Conservation (phyloP, 2,888 invertebrate genomes). For the Hemistola chrysoprasaria region DNA sequence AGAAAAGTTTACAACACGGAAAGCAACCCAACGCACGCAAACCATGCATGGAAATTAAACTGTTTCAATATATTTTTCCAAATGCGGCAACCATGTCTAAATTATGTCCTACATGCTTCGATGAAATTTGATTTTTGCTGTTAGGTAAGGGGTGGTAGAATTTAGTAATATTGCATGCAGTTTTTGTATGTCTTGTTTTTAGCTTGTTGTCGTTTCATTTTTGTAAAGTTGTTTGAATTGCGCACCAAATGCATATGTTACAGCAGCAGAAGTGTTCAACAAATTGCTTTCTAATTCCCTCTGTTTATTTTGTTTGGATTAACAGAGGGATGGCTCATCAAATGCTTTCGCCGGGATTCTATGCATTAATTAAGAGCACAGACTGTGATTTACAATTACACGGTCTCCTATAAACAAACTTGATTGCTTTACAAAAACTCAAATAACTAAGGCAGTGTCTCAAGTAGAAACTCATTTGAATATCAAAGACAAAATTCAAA, state of each 20-base stretch:
- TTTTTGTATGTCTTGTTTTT: neutral
- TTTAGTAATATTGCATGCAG: constrained; percentile 7
- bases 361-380: constrained; percentile 78
- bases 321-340: constrained; percentile 50
- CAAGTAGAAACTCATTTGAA: constrained; percentile 81
- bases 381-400: constrained; percentile 80
- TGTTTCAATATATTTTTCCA: constrained; percentile 44
- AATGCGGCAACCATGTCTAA: constrained; percentile 38
- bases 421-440: constrained; percentile 83
- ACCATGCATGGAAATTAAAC: constrained; percentile 59
- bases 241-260: no score
- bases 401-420: constrained; percentile 77
- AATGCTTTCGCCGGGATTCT: constrained; percentile 65
- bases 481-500: constrained; percentile 82
- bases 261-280: neutral
- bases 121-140: constrained; percentile 36
- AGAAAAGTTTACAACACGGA: constrained; percentile 73
- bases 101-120: constrained; percentile 37
- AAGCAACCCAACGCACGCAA: constrained; percentile 68
- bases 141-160: constrained; percentile 14
- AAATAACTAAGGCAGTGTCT: constrained; percentile 82
- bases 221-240: no score
- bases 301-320: constrained; percentile 54
- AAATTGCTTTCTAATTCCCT: constrained; percentile 27
- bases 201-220: no score